Evolutionary conservation across 2,888 invertebrate species (phyloP).

Genomic region (Prenolepis imparis): DNA sequence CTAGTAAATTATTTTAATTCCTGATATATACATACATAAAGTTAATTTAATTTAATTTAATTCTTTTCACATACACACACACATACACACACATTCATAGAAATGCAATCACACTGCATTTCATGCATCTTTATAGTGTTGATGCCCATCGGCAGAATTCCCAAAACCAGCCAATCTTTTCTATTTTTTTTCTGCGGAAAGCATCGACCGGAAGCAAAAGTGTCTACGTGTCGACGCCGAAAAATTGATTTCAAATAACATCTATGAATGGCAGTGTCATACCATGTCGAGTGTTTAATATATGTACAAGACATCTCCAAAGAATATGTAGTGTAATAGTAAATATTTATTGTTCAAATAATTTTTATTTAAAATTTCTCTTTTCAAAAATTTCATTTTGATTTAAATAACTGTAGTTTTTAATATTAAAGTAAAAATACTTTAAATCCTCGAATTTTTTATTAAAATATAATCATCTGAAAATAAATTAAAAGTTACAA

Average conservation of each 20-base stretch:
- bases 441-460: neutral
- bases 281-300: slow-evolving; percentile 16
- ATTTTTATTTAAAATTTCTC: neutral
- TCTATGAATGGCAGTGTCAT: slow-evolving; percentile 26
- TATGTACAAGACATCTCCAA: neutral
- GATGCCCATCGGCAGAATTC: neutral
- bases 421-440: slow-evolving; percentile 8
- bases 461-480: neutral
- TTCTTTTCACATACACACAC: neutral
- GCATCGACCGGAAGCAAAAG: slow-evolving; percentile 10
- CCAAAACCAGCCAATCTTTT: neutral
- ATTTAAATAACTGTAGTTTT: neutral
- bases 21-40: neutral
- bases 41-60: slow-evolving; percentile 1
- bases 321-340: neutral
- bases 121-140: too few species aligned
- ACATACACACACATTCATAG: slow-evolving; percentile 2
- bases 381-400: slow-evolving; percentile 26
- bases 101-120: neutral
- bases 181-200: slow-evolving; percentile 5
- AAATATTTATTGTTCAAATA: neutral
- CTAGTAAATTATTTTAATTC: slow-evolving; percentile 6
- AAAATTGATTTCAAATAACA: slow-evolving; percentile 30
- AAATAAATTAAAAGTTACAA: neutral
- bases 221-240: neutral